These are phyloP conservation scores for Caenorhabditis parvicauda DNA, from an alignment of 2,888 invertebrate species.

Conservation along the genomic window DNA sequence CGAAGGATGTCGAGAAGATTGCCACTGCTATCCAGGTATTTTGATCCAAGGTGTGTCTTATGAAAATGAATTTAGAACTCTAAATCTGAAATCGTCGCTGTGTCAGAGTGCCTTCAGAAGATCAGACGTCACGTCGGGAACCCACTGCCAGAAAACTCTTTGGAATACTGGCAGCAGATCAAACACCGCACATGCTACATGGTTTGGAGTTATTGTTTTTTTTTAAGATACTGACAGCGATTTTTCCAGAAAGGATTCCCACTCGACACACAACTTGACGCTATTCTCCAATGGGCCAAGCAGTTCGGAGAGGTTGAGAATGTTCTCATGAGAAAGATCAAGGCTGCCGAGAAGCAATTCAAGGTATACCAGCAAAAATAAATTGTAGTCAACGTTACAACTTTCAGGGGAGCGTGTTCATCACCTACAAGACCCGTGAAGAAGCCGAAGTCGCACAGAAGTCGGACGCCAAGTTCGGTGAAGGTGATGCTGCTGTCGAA, in stretches of 20 bases:
- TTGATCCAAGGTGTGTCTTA: not conserved
- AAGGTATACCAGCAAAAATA: conserved; percentile 42
- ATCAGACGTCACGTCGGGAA: conserved; percentile 75
- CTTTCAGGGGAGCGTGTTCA: conserved; percentile 82
- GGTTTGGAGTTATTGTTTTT: conserved; percentile 41
- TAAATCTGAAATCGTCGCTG: conserved; percentile 24
- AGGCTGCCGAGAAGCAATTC: conserved; percentile 58
- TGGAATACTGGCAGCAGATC: conserved; percentile 79
- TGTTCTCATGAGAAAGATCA: conserved; percentile 66
- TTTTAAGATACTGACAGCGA: not conserved
- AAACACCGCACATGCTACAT: conserved; percentile 78
- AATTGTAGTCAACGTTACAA: not conserved
- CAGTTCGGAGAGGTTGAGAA: conserved; percentile 74
- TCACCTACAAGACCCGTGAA: conserved; percentile 79
- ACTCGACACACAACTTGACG: conserved; percentile 70
- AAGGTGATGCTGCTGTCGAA: conserved; percentile 63
- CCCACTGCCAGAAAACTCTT: conserved; percentile 80
- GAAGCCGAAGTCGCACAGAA: conserved; percentile 76
- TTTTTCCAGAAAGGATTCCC: conserved; percentile 71
- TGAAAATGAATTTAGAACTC: too few relatives aligned
- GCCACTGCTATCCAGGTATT: conserved; percentile 75
- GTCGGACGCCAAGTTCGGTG: conserved; percentile 72
- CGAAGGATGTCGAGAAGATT: conserved; percentile 74
- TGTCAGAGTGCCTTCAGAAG: conserved; percentile 73
- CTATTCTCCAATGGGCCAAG: conserved; percentile 74